A percentile compares a stretch with the other conserved stretches of the same genome.
phyloP scores from a whole-genome alignment of 2,888 invertebrate genomes.

The Beris morrisii region DNA sequence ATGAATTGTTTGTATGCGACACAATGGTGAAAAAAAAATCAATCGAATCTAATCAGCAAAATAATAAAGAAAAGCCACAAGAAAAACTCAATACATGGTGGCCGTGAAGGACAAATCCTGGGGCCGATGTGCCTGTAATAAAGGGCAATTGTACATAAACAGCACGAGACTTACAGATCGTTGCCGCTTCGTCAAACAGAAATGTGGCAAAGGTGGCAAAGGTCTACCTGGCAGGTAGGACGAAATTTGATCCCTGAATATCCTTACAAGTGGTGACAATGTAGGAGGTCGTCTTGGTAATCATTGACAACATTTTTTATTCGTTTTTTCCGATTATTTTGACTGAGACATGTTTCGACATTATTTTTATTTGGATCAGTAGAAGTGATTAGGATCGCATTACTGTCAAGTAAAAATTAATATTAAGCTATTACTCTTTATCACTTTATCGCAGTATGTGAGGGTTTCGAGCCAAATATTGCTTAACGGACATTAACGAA shows the following conservation, averaged over 20 bases:
- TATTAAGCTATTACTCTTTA: no score
- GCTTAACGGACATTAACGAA: no score
- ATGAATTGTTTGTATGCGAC: conserved; percentile 8
- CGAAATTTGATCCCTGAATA: conserved; percentile 1
- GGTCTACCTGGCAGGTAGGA: not conserved
- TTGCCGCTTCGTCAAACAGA: not conserved
- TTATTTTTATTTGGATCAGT: no score
- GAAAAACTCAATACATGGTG: not conserved
- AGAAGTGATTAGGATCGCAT: no score
- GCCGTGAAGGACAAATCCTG: not conserved
- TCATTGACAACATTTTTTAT: no score
- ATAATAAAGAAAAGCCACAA: conserved; percentile 11
- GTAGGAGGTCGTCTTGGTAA: not conserved
- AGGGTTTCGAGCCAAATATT: no score
- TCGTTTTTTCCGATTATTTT: no score
- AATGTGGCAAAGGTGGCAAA: not conserved
- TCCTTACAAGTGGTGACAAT: conserved; percentile 2
- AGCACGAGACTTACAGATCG: not conserved
- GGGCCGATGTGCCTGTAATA: not conserved
- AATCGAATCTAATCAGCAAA: not conserved
- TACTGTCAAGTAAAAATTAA: no score
- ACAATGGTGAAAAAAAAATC: conserved; percentile 8
- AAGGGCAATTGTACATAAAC: not conserved
- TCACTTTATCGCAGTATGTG: no score
- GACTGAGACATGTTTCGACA: no score